phyloP scores from a whole-genome alignment of 2,113 vertebrate species.

The Vicugna pacos region DNA sequence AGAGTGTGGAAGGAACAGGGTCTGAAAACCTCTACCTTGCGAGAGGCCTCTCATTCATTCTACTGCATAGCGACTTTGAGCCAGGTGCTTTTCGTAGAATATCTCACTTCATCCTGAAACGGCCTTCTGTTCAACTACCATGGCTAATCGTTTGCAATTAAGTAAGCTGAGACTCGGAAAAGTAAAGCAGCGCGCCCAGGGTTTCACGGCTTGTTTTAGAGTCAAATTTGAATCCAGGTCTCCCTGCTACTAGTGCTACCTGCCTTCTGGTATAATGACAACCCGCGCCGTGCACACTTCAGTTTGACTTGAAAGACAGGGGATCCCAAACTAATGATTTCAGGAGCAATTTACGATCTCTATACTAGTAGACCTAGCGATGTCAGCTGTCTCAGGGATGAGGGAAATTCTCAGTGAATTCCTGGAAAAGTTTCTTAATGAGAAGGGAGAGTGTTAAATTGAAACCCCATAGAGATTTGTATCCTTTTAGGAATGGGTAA shows the following conservation, averaged over 20 bases:
- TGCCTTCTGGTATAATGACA: neutral
- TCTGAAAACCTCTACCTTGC: neutral
- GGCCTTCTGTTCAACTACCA: neutral
- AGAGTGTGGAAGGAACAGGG: neutral
- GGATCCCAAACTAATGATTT: neutral
- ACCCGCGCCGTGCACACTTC: neutral
- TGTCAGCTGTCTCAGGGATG: neutral
- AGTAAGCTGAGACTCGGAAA: neutral
- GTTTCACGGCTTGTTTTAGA: neutral
- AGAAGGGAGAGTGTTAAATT: neutral
- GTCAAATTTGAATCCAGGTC: neutral
- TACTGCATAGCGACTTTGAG: neutral
- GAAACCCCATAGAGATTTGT: neutral
- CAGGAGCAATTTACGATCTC: neutral
- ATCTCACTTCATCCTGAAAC: neutral
- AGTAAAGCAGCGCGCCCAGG: neutral
- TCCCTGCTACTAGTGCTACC: neutral
- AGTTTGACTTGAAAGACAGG: neutral
- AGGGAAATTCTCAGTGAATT: neutral
- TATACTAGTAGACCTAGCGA: neutral
- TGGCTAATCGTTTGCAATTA: neutral
- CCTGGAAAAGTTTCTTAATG: neutral
- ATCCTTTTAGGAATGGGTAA: neutral
- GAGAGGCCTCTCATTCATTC: neutral
- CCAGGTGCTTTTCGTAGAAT: conserved; percentile 10